phyloP scores from a whole-genome alignment of 1,140 invertebrate species.

The Pseudobourletiella spinata region DNA sequence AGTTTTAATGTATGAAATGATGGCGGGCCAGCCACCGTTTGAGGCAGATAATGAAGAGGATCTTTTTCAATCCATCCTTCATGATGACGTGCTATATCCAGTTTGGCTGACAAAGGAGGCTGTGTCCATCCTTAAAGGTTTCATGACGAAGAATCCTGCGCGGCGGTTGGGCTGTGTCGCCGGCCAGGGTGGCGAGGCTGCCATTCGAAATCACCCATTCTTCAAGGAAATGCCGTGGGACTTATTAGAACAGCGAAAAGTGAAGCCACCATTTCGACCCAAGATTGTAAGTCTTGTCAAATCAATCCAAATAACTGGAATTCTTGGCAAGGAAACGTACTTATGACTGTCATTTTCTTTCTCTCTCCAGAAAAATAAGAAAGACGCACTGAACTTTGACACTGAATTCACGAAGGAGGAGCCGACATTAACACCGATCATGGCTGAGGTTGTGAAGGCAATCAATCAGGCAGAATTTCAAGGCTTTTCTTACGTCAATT shows the following conservation, averaged over 20 bases:
- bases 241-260: slow-evolving; percentile 74
- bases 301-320: background rate
- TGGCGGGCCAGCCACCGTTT: slow-evolving; percentile 97
- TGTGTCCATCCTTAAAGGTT: slow-evolving; percentile 93
- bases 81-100: slow-evolving; percentile 97
- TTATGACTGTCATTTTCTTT: slow-evolving; percentile 38
- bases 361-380: slow-evolving; percentile 81
- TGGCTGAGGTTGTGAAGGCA: slow-evolving; percentile 74
- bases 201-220: slow-evolving; percentile 87
- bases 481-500: slow-evolving; percentile 82
- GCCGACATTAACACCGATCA: slow-evolving; percentile 86
- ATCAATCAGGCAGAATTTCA: slow-evolving; percentile 98
- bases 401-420: slow-evolving; percentile 99
- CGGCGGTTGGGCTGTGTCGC: slow-evolving; percentile 84
- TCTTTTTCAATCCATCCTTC: slow-evolving; percentile 95
- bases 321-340: background rate
- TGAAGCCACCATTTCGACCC: slow-evolving; percentile 95
- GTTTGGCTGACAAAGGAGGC: slow-evolving; percentile 95
- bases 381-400: slow-evolving; percentile 97
- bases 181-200: slow-evolving; percentile 64
- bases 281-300: slow-evolving; percentile 72
- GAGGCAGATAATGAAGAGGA: slow-evolving; percentile 99
- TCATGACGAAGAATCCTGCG: slow-evolving; percentile 96
- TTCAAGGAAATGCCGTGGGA: slow-evolving; percentile 96
- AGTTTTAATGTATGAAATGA: slow-evolving; percentile 99